Evolutionary conservation across 30 jellyfish, hydroid and myxozoan genomes (phyloP).

Genomic region (Turritopsis rubra): DNA sequence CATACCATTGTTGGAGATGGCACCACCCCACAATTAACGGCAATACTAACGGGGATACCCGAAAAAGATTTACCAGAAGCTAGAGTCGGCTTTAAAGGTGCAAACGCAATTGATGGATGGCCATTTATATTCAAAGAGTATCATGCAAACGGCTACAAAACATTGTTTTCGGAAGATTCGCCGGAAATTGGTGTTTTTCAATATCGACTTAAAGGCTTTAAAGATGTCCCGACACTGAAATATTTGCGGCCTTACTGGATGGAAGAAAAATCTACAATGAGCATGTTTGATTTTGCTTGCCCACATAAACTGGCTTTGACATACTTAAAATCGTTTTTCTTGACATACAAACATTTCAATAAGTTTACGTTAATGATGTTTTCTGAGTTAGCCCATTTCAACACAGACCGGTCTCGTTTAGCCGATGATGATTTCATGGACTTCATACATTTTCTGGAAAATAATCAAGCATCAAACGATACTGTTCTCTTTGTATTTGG

Average conservation of each 20-base stretch:
- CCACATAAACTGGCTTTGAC: neutral
- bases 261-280: neutral
- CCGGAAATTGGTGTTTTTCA: slow-evolving; percentile 40
- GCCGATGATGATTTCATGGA: slow-evolving; percentile 23
- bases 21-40: slow-evolving; percentile 61
- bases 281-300: neutral
- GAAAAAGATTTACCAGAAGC: slow-evolving; percentile 52
- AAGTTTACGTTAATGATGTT: slow-evolving; percentile 30
- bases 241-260: slow-evolving; percentile 56
- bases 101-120: slow-evolving; percentile 51
- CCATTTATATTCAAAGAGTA: slow-evolving; percentile 55
- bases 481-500: slow-evolving; percentile 61
- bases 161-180: slow-evolving; percentile 51
- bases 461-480: slow-evolving; percentile 24
- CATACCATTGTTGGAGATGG: slow-evolving; percentile 76
- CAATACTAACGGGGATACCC: slow-evolving; percentile 46
- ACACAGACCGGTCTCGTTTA: neutral
- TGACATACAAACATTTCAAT: neutral
- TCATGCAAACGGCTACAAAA: slow-evolving; percentile 37
- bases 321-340: neutral
- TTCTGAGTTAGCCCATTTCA: slow-evolving; percentile 24
- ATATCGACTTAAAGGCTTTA: slow-evolving; percentile 50
- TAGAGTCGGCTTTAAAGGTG: slow-evolving; percentile 29
- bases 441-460: slow-evolving; percentile 11
- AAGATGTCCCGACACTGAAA: slow-evolving; percentile 49